Conservation (phyloP, 2,113 vertebrate species). For the Lichenostomus cassidix region DNA sequence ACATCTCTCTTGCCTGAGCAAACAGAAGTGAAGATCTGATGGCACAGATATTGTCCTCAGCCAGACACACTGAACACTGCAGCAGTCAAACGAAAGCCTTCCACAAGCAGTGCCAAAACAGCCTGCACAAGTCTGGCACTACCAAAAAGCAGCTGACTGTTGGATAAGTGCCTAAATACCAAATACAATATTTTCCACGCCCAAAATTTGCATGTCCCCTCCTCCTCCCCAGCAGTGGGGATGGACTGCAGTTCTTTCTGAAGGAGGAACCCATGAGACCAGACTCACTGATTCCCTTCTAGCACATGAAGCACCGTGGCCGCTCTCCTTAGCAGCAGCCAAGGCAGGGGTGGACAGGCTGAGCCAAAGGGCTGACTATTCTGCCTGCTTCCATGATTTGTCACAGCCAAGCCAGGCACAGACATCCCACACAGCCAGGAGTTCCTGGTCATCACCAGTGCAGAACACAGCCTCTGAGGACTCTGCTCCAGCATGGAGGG, state of each 20-base stretch:
- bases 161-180: rapidly evolving
- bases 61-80: not conserved
- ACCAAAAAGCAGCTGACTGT: not conserved
- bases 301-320: not conserved
- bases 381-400: not conserved
- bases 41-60: not conserved
- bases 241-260: not conserved
- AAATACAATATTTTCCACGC: not conserved
- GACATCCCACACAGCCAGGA: not conserved
- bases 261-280: not conserved
- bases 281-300: not conserved
- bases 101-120: not conserved
- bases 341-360: not conserved
- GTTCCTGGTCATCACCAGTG: not conserved
- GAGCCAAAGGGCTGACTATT: not conserved
- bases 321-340: not conserved
- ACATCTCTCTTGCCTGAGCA: not conserved
- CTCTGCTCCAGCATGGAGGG: not conserved
- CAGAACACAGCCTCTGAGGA: not conserved
- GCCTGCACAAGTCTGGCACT: not conserved
- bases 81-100: not conserved
- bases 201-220: not conserved
- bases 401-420: not conserved
- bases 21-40: not conserved
- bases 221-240: not conserved